Evolutionary conservation across 2,888 invertebrate species (phyloP).

Genomic region (Molorchus minor): DNA sequence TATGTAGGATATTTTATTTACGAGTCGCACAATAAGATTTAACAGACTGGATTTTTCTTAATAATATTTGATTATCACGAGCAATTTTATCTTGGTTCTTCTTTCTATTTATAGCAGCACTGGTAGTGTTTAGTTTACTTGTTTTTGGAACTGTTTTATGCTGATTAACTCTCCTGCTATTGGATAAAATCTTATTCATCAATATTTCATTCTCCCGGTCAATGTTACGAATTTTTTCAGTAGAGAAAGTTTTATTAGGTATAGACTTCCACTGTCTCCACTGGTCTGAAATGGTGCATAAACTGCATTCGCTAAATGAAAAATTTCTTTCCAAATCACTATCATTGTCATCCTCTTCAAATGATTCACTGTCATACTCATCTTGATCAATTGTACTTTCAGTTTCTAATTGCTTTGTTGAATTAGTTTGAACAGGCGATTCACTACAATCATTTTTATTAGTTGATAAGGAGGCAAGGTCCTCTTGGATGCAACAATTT

Average conservation of each 20-base stretch:
- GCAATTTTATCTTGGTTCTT: conserved; percentile 47
- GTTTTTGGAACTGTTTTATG: conserved; percentile 37
- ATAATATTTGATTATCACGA: conserved; percentile 47
- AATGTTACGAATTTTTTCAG: conserved; percentile 40
- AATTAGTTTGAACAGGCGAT: conserved; percentile 10
- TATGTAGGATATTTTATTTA: conserved; percentile 27
- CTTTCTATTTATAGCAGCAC: conserved; percentile 48
- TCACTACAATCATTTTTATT: background rate
- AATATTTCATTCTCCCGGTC: conserved; percentile 42
- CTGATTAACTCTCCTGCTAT: conserved; percentile 44
- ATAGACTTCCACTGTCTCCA: background rate
- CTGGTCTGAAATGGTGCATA: background rate
- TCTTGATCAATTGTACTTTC: conserved; percentile 12
- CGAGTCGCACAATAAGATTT: conserved; percentile 38
- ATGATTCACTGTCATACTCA: conserved; percentile 27
- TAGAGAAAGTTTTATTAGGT: conserved; percentile 40
- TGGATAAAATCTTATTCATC: conserved; percentile 48
- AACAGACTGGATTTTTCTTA: conserved; percentile 43
- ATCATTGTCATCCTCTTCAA: conserved; percentile 32
- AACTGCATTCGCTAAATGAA: conserved; percentile 14
- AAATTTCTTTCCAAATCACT: conserved; percentile 20
- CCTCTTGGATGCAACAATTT: background rate
- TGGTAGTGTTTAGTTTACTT: conserved; percentile 32
- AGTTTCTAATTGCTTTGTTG: background rate
- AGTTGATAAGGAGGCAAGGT: background rate